Evolutionary conservation across 2,113 vertebrate species (phyloP).

Genomic region (Ictidomys tridecemlineatus): DNA sequence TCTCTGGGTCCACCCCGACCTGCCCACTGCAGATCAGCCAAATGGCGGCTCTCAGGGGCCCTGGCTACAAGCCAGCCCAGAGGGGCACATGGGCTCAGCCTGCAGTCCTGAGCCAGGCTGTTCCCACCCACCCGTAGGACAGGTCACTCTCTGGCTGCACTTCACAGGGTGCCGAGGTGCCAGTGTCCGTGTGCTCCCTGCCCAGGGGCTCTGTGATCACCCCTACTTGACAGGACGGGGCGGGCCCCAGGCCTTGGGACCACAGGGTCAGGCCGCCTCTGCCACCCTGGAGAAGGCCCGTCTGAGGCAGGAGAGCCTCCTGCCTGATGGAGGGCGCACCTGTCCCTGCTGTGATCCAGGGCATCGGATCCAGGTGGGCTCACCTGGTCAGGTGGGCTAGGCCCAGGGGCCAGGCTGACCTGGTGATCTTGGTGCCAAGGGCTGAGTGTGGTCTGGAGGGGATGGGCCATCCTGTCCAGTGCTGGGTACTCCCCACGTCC

Average conservation of each 20-base stretch:
- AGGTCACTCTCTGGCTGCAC: too few relatives aligned
- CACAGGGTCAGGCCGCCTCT: not conserved
- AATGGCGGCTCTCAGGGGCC: fast-evolving
- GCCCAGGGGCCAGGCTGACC: not conserved
- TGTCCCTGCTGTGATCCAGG: not conserved
- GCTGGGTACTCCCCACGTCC: not conserved
- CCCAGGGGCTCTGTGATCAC: too few relatives aligned
- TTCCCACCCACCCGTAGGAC: not conserved
- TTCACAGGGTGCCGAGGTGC: not conserved
- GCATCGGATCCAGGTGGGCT: not conserved
- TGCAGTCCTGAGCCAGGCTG: too few relatives aligned
- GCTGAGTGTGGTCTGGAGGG: not conserved
- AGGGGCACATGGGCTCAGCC: not conserved
- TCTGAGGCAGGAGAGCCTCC: not conserved
- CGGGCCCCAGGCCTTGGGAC: not conserved
- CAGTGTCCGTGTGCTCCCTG: too few relatives aligned
- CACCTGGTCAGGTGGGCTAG: not conserved
- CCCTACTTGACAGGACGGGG: not conserved
- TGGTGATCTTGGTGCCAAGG: not conserved
- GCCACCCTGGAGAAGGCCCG: not conserved
- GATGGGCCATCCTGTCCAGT: fast-evolving
- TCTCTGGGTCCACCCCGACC: not conserved
- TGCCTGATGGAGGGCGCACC: not conserved
- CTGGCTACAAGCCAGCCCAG: not conserved
- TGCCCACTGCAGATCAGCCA: not conserved